Base-by-base conservation (phyloP, 2,113 vertebrate species). In the Cynopterus brachyotis region DNA sequence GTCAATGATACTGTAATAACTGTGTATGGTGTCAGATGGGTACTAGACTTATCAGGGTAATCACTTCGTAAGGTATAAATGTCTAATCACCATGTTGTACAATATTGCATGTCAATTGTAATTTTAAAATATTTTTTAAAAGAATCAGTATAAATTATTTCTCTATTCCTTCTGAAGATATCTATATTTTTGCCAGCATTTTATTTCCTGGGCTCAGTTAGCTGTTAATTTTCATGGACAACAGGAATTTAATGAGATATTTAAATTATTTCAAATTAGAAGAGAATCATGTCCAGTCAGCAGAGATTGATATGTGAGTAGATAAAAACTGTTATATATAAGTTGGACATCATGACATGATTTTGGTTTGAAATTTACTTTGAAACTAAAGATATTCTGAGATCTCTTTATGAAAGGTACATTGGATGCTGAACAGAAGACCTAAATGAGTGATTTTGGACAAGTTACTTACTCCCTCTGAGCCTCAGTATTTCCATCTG, bases 201-300 rank as follows among this genome's bases (percentile, higher is more conserved):
- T 81, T 72, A 78, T 22, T 82, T 45, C 20, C 24, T 83, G n/a
- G 62, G 32, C 42, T 92, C 86, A 64, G 79, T 75, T 60, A 89
- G 28, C 37, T 64, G 26, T 73, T 81, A 47, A 57, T 42, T 81
- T 93, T 28, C 47, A 69, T 30, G n/a, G 35, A 45, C 69, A 66
- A 88, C 32, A 47, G 72, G 17, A 69, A 17, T 57, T 6, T 95
- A 32, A 28, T 42, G 47, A 95, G 40, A 26, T 67, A 70, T 73
- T 60, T 70, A 72, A 17, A 89, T 95, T 72, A 32, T 89, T 95
- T 95, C 40, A 76, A 88, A 64, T 62, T 62, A 75, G 42, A 91
- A 94, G 80, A 50, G 10, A 53, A 75, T 57, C 40, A 24, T 62
- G 26, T 70, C 50, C 5, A 45, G 8, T 64, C 45, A 82, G 82